Base-by-base conservation (phyloP, 23 tunicate genomes). In the Botrylloides violaceus region DNA sequence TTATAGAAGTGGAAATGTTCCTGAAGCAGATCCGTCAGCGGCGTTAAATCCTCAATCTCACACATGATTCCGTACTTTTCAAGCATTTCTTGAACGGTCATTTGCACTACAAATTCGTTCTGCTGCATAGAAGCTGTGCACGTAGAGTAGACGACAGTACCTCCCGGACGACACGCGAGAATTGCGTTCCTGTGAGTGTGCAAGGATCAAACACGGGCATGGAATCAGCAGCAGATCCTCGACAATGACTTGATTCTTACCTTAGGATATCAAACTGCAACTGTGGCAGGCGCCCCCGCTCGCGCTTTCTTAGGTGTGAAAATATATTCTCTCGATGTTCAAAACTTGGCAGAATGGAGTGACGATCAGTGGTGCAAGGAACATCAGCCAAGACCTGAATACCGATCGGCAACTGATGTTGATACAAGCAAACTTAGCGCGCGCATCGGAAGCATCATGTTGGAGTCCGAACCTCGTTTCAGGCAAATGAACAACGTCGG, bases 321-420 rank as follows among this genome's bases (percentile, higher is more conserved):
- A 87, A 87, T 29, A 87, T 87, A 56, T 77, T 80, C 31, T 87
- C 87, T 3, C 4, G 28, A 21, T 49, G 64, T 5, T 6, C 28
- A 9, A 81, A 75, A 31, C 79, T 57, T 66, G 59, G 18, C 47
- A 74, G 81, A 77, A 87, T 76, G 1, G 95, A 81, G 12, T 31
- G 50, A 43, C 95, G 39, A 62, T 87, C 95, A 27, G 49, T 81
- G 5, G 82, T 87, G 53, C 87, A 87, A 23, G 95, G 95, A 2
- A 76, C 95, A 77, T 87, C 95, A 36, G 81, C 95, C 33, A 87
- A 62, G 3, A 87, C 95, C 95, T 87, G 25, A 4, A 34, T 36
- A 34, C 21, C 19, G 43, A 64, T 64, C 21, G 3, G 0, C 4
- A 65, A 76, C 57, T 1, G 1, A 60, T 32, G 1, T 22, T 21